Evolutionary conservation across 1,140 invertebrate species (phyloP).

Genomic region (Atta texana): DNA sequence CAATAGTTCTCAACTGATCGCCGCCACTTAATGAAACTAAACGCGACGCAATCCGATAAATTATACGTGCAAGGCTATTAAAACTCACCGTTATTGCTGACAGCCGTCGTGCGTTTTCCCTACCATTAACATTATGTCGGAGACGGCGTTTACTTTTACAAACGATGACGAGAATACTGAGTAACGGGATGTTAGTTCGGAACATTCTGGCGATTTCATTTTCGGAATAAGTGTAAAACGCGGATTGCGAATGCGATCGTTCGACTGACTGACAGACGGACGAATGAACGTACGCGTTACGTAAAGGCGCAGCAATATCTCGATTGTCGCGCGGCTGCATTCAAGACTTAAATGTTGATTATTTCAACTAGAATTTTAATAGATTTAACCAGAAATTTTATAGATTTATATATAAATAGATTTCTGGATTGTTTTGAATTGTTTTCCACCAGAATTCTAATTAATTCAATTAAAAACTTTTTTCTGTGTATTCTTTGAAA

Average conservation of each 20-base stretch:
- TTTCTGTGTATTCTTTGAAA: too few species aligned
- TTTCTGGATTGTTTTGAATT: too few species aligned
- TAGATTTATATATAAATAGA: too few species aligned
- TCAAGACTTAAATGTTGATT: not conserved
- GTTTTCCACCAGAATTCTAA: too few species aligned
- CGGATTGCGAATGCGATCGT: not conserved
- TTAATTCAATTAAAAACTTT: too few species aligned
- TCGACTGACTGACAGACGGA: not conserved
- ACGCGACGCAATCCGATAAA: slow-evolving; percentile 78
- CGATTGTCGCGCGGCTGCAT: not conserved
- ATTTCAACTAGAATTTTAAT: too few species aligned
- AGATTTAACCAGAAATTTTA: too few species aligned
- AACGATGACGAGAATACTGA: not conserved
- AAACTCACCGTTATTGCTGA: slow-evolving; percentile 70
- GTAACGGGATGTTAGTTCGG: not conserved
- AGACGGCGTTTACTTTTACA: not conserved
- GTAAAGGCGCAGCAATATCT: not conserved
- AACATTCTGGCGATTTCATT: not conserved
- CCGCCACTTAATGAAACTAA: slow-evolving; percentile 77
- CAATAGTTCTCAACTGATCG: not conserved
- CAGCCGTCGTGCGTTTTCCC: not conserved
- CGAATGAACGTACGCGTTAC: not conserved
- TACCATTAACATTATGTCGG: not conserved
- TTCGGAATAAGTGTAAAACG: not conserved
- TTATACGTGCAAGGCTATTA: slow-evolving; percentile 76